Conservation (phyloP, 1,140 invertebrate genomes). For the Tribolium madens region DNA sequence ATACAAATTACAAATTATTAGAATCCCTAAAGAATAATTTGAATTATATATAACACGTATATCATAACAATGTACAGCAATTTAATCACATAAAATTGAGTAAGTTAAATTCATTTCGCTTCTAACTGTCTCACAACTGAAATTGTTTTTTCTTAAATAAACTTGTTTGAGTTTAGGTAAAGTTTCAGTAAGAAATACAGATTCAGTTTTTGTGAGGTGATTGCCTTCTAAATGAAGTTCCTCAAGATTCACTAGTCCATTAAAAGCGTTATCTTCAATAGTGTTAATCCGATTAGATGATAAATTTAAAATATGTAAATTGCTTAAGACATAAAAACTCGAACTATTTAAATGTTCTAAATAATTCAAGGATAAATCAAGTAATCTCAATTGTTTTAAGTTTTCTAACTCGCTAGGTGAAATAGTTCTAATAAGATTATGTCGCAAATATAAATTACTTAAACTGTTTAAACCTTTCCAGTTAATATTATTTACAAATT, state of each 20-base stretch:
- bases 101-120: neutral
- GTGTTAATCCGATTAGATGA: conserved; percentile 74
- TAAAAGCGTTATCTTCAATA: conserved; percentile 74
- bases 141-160: conserved; percentile 72
- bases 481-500: conserved; percentile 19
- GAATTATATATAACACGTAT: too few species aligned
- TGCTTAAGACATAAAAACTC: conserved; percentile 12
- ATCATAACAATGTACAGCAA: neutral
- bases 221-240: conserved; percentile 72
- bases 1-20: too few species aligned
- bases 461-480: conserved; percentile 59
- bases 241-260: conserved; percentile 72
- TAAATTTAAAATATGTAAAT: conserved; percentile 73
- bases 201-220: conserved; percentile 70
- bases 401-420: conserved; percentile 75
- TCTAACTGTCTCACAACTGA: conserved; percentile 55
- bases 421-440: conserved; percentile 74
- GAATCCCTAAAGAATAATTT: too few species aligned
- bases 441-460: conserved; percentile 74
- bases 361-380: conserved; percentile 31
- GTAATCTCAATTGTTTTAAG: conserved; percentile 70
- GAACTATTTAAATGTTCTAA: conserved; percentile 15
- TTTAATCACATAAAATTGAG: conserved; percentile 1
- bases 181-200: conserved; percentile 68
- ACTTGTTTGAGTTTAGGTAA: conserved; percentile 72